A percentile compares a stretch with the other conserved stretches of the same genome.
Evolutionary conservation across 2,113 vertebrate species (phyloP).

Genomic region (Ophiodon elongatus): DNA sequence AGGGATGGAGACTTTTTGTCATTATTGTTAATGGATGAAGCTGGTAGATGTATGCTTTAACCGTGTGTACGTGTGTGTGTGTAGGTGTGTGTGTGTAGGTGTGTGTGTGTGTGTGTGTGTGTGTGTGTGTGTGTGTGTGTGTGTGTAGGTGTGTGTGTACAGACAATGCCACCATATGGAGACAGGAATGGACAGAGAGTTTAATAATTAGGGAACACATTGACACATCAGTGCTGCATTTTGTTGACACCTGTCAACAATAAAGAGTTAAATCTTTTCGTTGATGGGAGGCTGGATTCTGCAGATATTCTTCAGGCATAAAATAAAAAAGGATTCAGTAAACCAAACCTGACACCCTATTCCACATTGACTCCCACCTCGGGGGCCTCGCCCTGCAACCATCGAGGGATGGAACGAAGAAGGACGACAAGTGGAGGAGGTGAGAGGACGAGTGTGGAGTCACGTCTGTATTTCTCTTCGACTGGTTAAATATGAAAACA

Average conservation of each 20-base stretch:
- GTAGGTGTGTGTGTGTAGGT: too few species aligned
- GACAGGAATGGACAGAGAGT: slow-evolving; percentile 7
- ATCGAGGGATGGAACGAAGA: background rate
- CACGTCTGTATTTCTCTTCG: slow-evolving; percentile 38
- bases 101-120: too few species aligned
- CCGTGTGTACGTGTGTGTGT: too few species aligned
- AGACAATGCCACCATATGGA: slow-evolving; percentile 26
- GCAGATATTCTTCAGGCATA: background rate
- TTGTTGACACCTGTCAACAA: background rate
- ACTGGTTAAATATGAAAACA: slow-evolving; percentile 29
- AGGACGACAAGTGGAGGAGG: background rate
- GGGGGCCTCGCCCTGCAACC: background rate
- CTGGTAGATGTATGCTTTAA: slow-evolving; percentile 57
- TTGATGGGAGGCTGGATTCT: background rate
- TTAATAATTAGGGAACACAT: slow-evolving; percentile 34
- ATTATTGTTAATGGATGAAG: slow-evolving; percentile 52
- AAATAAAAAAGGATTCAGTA: background rate
- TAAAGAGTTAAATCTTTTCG: background rate
- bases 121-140: too few species aligned
- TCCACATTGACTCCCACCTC: background rate
- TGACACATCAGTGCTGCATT: slow-evolving; percentile 13
- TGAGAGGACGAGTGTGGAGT: slow-evolving; percentile 24
- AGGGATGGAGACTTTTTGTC: slow-evolving; percentile 10
- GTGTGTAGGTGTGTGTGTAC: too few species aligned
- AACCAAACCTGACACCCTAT: background rate